These are phyloP conservation scores for Ectemnius cavifrons DNA, from an alignment of 2,888 invertebrate genomes.

Conservation along the genomic window DNA sequence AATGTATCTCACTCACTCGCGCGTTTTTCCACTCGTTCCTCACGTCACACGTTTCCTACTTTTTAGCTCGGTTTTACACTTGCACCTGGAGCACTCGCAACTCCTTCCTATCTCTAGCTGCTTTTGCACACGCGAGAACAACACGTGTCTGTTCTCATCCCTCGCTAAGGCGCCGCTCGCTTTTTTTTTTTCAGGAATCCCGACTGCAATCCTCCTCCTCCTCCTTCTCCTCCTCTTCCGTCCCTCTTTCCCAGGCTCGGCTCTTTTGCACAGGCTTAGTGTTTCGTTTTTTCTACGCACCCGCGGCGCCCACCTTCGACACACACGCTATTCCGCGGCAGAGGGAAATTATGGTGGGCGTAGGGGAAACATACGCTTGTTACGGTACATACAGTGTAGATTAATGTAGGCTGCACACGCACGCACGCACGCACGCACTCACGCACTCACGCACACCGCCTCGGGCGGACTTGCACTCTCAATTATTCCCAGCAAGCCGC, in stretches of 20 bases:
- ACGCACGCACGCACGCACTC: constrained; percentile 47
- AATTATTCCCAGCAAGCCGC: constrained; percentile 44
- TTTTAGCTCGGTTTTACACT: neutral
- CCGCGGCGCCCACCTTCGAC: neutral
- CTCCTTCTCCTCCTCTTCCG: neutral
- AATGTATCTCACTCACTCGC: constrained; percentile 26
- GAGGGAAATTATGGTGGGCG: neutral
- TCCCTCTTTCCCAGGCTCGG: neutral
- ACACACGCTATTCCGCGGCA: too few relatives aligned
- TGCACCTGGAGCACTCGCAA: neutral
- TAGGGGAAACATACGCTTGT: constrained; percentile 42
- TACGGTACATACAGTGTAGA: constrained; percentile 17
- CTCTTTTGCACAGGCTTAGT: neutral
- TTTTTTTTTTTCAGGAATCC: too few relatives aligned
- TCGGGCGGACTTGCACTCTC: constrained; percentile 17
- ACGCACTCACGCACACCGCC: constrained; percentile 12
- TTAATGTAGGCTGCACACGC: constrained; percentile 51
- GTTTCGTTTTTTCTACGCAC: neutral
- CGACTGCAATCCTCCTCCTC: neutral
- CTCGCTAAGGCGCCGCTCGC: too few relatives aligned
- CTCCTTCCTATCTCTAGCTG: constrained; percentile 15
- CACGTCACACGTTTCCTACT: neutral
- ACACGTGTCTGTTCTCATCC: neutral
- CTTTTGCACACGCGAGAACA: constrained; percentile 8
- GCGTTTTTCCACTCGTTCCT: neutral